A percentile compares a stretch with the other conserved stretches of the same genome.
These are phyloP conservation scores for Scartelaos histophorus DNA, from an alignment of 2,113 vertebrate species.

Conservation along the genomic window DNA sequence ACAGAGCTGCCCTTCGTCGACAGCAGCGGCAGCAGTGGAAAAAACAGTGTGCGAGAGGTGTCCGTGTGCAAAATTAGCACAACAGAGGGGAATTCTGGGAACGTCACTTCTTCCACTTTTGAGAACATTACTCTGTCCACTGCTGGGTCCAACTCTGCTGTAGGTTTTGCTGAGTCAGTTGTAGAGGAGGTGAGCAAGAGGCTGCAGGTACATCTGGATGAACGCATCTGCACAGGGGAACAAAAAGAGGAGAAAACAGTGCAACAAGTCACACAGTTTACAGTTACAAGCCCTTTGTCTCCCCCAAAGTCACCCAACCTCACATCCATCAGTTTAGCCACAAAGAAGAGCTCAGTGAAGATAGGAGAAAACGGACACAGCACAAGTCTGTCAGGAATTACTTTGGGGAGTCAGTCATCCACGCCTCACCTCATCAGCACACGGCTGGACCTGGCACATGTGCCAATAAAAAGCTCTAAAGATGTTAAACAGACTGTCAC, in stretches of 20 bases:
- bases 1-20: slow-evolving; percentile 69
- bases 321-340: slow-evolving; percentile 44
- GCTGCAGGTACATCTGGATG: slow-evolving; percentile 64
- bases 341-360: slow-evolving; percentile 59
- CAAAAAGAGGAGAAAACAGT: not conserved
- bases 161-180: slow-evolving; percentile 45
- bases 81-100: slow-evolving; percentile 31
- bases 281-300: slow-evolving; percentile 37
- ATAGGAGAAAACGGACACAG: slow-evolving; percentile 46
- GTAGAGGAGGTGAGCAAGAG: slow-evolving; percentile 69
- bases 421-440: slow-evolving; percentile 18
- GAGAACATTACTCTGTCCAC: not conserved
- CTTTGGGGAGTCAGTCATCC: slow-evolving; percentile 42
- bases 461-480: slow-evolving; percentile 17
- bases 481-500: slow-evolving; percentile 28
- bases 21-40: slow-evolving; percentile 63
- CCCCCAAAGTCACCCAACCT: slow-evolving; percentile 45
- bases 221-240: slow-evolving; percentile 21
- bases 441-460: slow-evolving; percentile 9
- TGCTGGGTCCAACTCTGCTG: not conserved
- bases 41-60: slow-evolving; percentile 68
- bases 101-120: slow-evolving; percentile 20
- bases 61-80: slow-evolving; percentile 35
- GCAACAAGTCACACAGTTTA: slow-evolving; percentile 9
- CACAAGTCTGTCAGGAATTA: slow-evolving; percentile 55